A percentile compares a stretch with the other conserved stretches of the same genome.
phyloP scores from a whole-genome alignment of 2,113 vertebrate genomes.

The Prietella phreatophila region DNA sequence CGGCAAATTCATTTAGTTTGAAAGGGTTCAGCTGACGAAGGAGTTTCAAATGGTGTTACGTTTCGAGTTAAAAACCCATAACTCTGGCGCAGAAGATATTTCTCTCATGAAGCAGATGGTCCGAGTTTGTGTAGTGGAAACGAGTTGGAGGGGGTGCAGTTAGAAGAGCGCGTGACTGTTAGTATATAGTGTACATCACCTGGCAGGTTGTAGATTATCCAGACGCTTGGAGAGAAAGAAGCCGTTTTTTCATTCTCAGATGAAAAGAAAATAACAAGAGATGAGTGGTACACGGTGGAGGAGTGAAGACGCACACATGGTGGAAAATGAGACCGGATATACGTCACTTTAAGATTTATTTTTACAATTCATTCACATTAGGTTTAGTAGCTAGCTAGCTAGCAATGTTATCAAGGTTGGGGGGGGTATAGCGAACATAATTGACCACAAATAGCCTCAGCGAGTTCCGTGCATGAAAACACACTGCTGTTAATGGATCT shows the following conservation, averaged over 20 bases:
- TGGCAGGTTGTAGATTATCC: slow-evolving; percentile 5
- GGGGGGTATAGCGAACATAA: background rate
- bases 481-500: background rate
- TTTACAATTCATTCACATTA: background rate
- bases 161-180: background rate
- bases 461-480: background rate
- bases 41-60: slow-evolving; percentile 10
- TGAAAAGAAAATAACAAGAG: background rate
- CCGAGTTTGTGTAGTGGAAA: background rate
- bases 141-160: slow-evolving; percentile 7
- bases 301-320: background rate
- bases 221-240: background rate
- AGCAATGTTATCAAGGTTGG: background rate
- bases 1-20: background rate
- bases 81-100: background rate
- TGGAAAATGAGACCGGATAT: background rate
- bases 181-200: background rate
- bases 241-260: background rate
- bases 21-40: background rate
- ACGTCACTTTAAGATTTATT: background rate
- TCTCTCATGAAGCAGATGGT: slow-evolving; percentile 27
- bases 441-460: background rate
- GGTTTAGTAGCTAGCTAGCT: background rate
- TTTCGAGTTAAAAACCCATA: slow-evolving; percentile 31
- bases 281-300: background rate